Conservation (phyloP, 2,888 invertebrate species). For the Phasia obesa region DNA sequence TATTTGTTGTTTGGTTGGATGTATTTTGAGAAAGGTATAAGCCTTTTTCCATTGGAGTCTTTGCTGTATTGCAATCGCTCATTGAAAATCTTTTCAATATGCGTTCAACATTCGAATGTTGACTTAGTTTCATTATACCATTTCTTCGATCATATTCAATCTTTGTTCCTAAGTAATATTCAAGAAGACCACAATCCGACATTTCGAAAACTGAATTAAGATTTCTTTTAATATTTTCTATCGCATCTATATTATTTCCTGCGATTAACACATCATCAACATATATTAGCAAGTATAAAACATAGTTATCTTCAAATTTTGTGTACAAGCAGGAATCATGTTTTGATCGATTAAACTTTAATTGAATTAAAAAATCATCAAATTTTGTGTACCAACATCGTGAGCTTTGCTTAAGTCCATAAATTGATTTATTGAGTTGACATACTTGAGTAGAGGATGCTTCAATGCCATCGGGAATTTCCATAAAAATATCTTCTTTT, state of each 20-base stretch:
- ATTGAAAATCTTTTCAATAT: not conserved
- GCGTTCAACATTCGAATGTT: not conserved
- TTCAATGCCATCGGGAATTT: conserved; percentile 15
- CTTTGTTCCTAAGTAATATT: not conserved
- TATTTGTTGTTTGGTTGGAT: conserved; percentile 2
- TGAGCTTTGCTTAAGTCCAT: no score
- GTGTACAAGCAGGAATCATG: not conserved
- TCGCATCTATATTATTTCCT: conserved; percentile 2
- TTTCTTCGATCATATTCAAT: not conserved
- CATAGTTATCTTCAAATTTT: conserved; percentile 1
- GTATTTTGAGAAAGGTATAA: conserved; percentile 10
- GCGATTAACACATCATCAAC: not conserved
- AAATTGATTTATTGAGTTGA: no score
- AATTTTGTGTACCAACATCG: no score
- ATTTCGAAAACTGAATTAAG: no score
- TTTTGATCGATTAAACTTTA: not conserved
- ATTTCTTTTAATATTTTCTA: conserved; percentile 2
- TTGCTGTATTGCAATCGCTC: not conserved
- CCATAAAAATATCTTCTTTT: conserved; percentile 12
- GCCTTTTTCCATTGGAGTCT: conserved; percentile 30
- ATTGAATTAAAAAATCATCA: no score
- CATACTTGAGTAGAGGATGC: not conserved
- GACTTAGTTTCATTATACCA: not conserved
- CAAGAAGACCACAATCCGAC: no score
- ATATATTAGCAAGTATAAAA: no score